These are phyloP conservation scores for Drosophila pseudotakahashii DNA, from an alignment of 2,888 invertebrate genomes.

Conservation along the genomic window DNA sequence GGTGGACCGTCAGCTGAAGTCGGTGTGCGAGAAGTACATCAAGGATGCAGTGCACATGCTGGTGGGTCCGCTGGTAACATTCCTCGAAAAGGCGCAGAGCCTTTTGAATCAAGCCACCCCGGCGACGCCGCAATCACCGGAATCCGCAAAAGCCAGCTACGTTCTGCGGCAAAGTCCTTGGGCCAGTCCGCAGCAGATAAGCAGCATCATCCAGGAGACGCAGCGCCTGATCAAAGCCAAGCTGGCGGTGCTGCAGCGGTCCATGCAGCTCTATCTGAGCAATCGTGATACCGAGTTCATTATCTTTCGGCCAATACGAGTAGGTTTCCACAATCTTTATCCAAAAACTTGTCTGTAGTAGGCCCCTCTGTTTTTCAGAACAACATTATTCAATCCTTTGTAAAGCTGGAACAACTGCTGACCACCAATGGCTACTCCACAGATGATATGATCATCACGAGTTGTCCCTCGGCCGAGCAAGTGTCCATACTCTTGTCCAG, in stretches of 20 bases:
- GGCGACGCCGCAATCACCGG: slow-evolving; percentile 33
- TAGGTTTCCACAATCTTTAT: slow-evolving; percentile 80
- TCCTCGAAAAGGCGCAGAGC: slow-evolving; percentile 89
- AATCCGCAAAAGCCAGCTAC: slow-evolving; percentile 73
- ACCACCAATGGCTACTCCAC: slow-evolving; percentile 90
- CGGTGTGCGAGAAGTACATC: slow-evolving; percentile 95
- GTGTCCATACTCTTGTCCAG: slow-evolving; percentile 94
- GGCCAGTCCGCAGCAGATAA: slow-evolving; percentile 90
- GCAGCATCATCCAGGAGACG: slow-evolving; percentile 90
- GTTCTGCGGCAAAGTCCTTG: slow-evolving; percentile 86
- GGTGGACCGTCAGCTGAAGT: slow-evolving; percentile 96
- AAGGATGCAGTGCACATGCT: slow-evolving; percentile 90
- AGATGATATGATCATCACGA: slow-evolving; percentile 93
- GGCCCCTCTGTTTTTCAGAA: slow-evolving; percentile 86
- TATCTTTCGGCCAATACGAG: slow-evolving; percentile 96
- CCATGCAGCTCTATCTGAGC: slow-evolving; percentile 97
- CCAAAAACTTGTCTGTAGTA: neutral
- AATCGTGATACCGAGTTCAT: slow-evolving; percentile 99
- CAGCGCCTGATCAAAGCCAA: slow-evolving; percentile 92
- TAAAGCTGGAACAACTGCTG: slow-evolving; percentile 92
- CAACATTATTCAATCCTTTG: slow-evolving; percentile 94
- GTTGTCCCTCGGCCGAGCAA: slow-evolving; percentile 97
- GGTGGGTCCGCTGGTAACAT: slow-evolving; percentile 89
- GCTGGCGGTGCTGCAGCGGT: slow-evolving; percentile 92
- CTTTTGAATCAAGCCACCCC: slow-evolving; percentile 54